These are phyloP conservation scores for Barbus barbus DNA, from an alignment of 2,113 vertebrate species.

Conservation along the genomic window DNA sequence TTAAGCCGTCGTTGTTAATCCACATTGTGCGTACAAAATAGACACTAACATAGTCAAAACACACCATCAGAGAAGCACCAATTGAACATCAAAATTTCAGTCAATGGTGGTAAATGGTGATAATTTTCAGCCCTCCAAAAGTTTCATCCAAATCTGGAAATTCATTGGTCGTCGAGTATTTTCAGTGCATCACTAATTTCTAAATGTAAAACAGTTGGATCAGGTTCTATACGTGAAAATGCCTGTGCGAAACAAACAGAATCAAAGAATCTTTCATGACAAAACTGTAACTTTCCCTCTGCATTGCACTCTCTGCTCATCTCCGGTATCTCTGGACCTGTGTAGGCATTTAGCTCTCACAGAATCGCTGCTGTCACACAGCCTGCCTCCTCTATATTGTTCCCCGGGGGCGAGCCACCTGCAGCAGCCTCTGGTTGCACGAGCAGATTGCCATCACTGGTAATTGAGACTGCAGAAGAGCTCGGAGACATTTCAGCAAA, in stretches of 20 bases:
- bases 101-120: neutral
- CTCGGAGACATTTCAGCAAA: slow-evolving; percentile 39
- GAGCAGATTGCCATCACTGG: slow-evolving; percentile 56
- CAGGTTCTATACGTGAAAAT: too few relatives aligned
- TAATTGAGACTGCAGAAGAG: slow-evolving; percentile 54
- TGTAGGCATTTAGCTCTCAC: slow-evolving; percentile 26
- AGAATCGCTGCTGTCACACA: slow-evolving; percentile 10
- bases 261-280: neutral
- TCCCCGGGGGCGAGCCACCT: slow-evolving; percentile 50
- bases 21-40: neutral
- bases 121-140: too few relatives aligned
- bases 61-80: neutral
- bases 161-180: too few relatives aligned
- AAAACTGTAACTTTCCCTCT: neutral
- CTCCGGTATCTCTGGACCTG: neutral
- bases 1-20: too few relatives aligned
- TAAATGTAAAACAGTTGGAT: neutral
- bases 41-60: neutral
- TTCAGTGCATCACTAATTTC: neutral
- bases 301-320: neutral
- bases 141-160: neutral
- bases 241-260: neutral
- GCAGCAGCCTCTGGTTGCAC: slow-evolving; percentile 47
- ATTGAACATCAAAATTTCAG: neutral
- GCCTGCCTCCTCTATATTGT: slow-evolving; percentile 52